A percentile compares a stretch with the other conserved stretches of the same genome.
These are phyloP conservation scores for Spongia lamella DNA, from an alignment of 37 sponge, comb jelly and placozoan genomes.

Conservation along the genomic window DNA sequence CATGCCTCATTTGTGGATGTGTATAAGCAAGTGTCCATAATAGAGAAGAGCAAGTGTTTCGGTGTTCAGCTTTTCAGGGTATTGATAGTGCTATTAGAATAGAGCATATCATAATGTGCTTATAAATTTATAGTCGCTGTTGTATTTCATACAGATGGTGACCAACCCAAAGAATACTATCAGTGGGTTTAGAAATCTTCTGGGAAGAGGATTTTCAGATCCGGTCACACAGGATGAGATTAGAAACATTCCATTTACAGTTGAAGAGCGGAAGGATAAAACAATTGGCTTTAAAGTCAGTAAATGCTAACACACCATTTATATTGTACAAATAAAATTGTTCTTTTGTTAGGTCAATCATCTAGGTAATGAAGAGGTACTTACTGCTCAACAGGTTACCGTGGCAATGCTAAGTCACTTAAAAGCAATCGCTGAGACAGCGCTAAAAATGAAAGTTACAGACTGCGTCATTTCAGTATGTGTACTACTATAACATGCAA, in stretches of 20 bases:
- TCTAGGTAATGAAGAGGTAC: slow-evolving; percentile 52
- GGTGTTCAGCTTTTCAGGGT: too few species aligned
- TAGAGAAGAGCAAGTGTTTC: too few species aligned
- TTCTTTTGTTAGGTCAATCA: slow-evolving; percentile 54
- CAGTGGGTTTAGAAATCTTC: slow-evolving; percentile 69
- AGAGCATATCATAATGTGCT: too few species aligned
- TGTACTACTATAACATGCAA: too few species aligned
- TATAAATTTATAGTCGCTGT: too few species aligned
- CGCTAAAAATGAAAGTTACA: slow-evolving; percentile 70
- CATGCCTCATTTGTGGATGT: too few species aligned
- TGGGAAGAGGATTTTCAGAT: slow-evolving; percentile 88
- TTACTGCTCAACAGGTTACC: slow-evolving; percentile 81
- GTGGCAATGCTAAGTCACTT: slow-evolving; percentile 82
- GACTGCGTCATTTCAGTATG: slow-evolving; percentile 96
- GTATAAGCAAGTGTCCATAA: too few species aligned
- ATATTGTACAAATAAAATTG: not conserved
- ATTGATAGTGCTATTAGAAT: too few species aligned
- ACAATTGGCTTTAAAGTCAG: slow-evolving; percentile 84
- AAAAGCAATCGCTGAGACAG: slow-evolving; percentile 73
- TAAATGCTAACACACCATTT: not conserved
- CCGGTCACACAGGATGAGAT: slow-evolving; percentile 79
- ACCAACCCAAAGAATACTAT: slow-evolving; percentile 87
- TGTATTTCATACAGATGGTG: slow-evolving; percentile 51
- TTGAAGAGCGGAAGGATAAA: slow-evolving; percentile 53
- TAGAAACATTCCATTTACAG: slow-evolving; percentile 54